Base-by-base conservation (phyloP, 2,113 vertebrate species). In the Dunckerocampus dactyliophorus region DNA sequence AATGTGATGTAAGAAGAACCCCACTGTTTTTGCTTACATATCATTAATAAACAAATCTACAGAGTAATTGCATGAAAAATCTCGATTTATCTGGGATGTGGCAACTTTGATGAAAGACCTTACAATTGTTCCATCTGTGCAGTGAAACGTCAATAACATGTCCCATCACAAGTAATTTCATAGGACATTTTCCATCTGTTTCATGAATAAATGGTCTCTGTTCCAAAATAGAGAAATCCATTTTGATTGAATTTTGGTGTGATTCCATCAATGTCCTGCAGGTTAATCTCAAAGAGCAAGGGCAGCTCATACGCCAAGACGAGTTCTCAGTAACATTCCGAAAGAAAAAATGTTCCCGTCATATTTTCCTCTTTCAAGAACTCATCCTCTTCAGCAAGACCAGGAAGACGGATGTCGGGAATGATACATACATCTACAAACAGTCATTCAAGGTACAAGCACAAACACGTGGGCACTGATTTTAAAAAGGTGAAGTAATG, bases 221-320 rank as follows among this genome's bases (percentile, higher is more conserved):
- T 62, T 47, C 17, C 43, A 15, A 65, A 54, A 39, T 53, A 19
- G 47, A 11, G 6, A 31, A 28, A 42, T 49, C 11, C 8, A 7
- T 54, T 19, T 8, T 21, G 37, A 56, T 3, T 56, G 54, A 56
- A 37, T 3, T 42, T 56, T 56, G 34, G 11, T 39, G 17, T 56
- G 11, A 56, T 56, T 21, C 54, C n/a, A 34, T 60, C 64, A 67
- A 1, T 64, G 48, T 21, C 0, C 55, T 57, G 31, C 79, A 92
- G 91, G 91, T 91, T 46, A 92, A 92, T 77, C 67, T 91, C 61
- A 92, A 92, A 80, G 90, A 92, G 76, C 91, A 92, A 74, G 90
- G 91, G 1, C 87, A 89, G 71, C 75, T 92, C 47, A 88, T 91
- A 62, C 81, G 85, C 3, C 90, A 92, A 65, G 89, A 91, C 24